Conservation (phyloP, 2,888 invertebrate genomes). For the Pandemis heparana region DNA sequence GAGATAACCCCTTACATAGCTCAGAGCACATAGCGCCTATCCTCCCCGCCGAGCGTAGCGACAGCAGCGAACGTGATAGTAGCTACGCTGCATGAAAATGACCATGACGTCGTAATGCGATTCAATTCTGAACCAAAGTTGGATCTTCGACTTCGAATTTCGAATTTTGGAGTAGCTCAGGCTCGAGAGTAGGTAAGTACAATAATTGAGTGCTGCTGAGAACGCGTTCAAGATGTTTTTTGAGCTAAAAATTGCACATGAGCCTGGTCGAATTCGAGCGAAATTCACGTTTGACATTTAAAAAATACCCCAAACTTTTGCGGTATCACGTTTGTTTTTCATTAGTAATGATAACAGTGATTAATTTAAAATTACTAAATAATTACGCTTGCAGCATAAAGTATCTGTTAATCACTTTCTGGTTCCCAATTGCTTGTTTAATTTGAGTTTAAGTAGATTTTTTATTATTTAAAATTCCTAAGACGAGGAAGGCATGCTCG, state of each 20-base stretch:
- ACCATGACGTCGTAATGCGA: too few species aligned
- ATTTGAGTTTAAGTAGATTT: conserved; percentile 20
- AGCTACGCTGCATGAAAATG: not conserved
- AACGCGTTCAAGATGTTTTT: too few species aligned
- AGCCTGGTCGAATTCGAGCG: too few species aligned
- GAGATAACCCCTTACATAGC: conserved; percentile 85
- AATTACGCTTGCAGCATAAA: not conserved
- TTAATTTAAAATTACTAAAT: not conserved
- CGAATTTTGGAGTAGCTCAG: too few species aligned
- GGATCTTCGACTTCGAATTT: too few species aligned
- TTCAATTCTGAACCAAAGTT: too few species aligned
- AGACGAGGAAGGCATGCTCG: not conserved
- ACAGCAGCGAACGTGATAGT: conserved; percentile 48
- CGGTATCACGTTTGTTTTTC: not conserved
- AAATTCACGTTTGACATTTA: too few species aligned
- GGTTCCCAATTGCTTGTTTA: conserved; percentile 32
- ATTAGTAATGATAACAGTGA: too few species aligned
- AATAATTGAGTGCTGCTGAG: too few species aligned
- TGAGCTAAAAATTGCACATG: too few species aligned
- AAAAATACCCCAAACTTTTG: not conserved
- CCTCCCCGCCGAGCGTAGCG: conserved; percentile 63
- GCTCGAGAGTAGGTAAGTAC: too few species aligned
- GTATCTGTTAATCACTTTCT: conserved; percentile 29
- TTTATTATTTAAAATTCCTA: not conserved
- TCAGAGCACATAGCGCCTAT: conserved; percentile 80